Conservation (phyloP, 2,888 invertebrate genomes). For the Troglohyphantes excavatus region DNA sequence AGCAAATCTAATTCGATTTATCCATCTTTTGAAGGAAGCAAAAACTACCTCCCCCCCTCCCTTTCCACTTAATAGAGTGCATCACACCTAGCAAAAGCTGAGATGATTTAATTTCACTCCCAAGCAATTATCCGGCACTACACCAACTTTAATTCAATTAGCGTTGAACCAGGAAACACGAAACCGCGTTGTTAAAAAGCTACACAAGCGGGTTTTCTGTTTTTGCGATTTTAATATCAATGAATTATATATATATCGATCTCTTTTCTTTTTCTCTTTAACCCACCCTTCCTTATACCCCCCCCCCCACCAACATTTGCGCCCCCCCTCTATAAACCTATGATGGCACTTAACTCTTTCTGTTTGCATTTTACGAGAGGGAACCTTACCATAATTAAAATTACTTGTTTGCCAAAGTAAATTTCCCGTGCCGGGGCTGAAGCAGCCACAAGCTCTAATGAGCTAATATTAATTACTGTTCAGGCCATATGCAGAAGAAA, state of each 20-base stretch:
- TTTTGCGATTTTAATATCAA: constrained; percentile 78
- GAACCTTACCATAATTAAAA: constrained; percentile 77
- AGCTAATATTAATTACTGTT: constrained; percentile 79
- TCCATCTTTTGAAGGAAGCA: constrained; percentile 31
- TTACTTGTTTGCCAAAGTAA: constrained; percentile 79
- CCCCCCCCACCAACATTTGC: constrained; percentile 33
- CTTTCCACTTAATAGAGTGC: constrained; percentile 68
- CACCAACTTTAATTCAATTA: constrained; percentile 78
- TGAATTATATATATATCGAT: constrained; percentile 78
- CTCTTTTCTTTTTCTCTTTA: constrained; percentile 18
- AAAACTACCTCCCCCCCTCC: constrained; percentile 7
- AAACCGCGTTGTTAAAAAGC: constrained; percentile 73
- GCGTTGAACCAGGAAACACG: constrained; percentile 70
- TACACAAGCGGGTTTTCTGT: constrained; percentile 56
- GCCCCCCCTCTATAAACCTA: constrained; percentile 57
- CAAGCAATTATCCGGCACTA: constrained; percentile 76
- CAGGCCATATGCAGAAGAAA: constrained; percentile 77
- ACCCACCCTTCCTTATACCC: not conserved
- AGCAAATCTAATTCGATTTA: constrained; percentile 76
- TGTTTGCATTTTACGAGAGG: constrained; percentile 76
- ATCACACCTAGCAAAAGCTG: constrained; percentile 70
- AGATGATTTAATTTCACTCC: constrained; percentile 78
- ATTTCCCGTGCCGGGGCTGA: constrained; percentile 77
- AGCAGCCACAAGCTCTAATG: constrained; percentile 77
- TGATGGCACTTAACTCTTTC: constrained; percentile 79